Base-by-base conservation (phyloP, 2,113 vertebrate genomes). In the Ictalurus punctatus region DNA sequence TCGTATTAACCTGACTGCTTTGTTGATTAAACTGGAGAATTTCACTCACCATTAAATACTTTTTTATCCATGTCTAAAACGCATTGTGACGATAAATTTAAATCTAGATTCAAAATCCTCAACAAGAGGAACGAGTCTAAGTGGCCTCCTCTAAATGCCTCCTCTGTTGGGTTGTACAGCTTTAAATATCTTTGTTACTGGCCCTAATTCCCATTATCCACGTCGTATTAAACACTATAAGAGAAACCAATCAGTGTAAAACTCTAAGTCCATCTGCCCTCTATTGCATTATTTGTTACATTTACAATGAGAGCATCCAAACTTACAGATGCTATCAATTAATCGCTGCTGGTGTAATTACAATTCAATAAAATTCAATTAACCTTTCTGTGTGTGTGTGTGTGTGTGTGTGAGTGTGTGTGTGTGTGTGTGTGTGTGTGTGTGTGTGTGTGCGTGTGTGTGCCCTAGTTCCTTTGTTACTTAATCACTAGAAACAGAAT, bases 291-390 rank as follows among this genome's bases (percentile, higher is more conserved):
- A 95, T 95, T 95, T 95, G 93, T 95, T 94, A 95, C 94, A 93
- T 94, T 94, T 95, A 95, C 95, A 96, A 95, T 95, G 91, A 93
- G 94, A 95, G 95, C 94, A 95, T 95, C 94, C 94, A 95, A 94
- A 96, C 95, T 95, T 95, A 95, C 94, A 95, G 95, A 95, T 95
- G 94, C 94, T 94, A 96, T 95, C 94, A 96, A 95, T 95, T 95
- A 96, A 96, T 96, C 94, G 94, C 93, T 93, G 94, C 91, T 91
- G 87, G 93, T 95, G 94, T 95, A 96, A 96, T 96, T 95, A 95
- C 95, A 95, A 95, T 95, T 95, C 94, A 96, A 96, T 95, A 95
- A 95, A 95, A 95, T 95, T 95, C 94, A 96, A 96, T 95, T 96
- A 96, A 96, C 95, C 95, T 95, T 83, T 84, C 71, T 76, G 17